Base-by-base conservation (phyloP, 2,113 vertebrate genomes). In the Merops nubicus region DNA sequence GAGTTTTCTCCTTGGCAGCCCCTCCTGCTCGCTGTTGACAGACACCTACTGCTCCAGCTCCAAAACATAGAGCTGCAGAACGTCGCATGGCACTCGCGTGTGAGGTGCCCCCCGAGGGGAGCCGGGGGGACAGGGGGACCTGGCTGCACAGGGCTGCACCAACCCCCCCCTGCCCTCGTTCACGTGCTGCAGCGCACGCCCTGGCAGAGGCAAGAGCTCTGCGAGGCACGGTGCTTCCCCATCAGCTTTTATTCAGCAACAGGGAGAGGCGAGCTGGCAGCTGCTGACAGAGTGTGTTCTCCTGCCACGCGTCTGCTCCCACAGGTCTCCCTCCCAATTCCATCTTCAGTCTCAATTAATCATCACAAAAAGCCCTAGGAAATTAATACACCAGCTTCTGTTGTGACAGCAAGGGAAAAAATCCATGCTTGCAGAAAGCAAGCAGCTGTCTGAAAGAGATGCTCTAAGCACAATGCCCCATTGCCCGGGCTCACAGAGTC, bases 221-320 rank as follows among this genome's bases (percentile, higher is more conserved):
- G 11, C 11, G 28, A 36, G 89, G 69, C 56, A 26, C 68, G 0
- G 0, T 11, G 45, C 91, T 45, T 74, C 57, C 90, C 76, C 48
- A 40, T 65, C 87, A 84, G 89, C 91, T 95, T 91, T 83, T 53
- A 64, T n/a, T 63, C 89, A 53, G 67, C 74, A 63, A 15, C 64
- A 53, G 72, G 82, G 70, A 50, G 75, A 26, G 70, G 50, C 2
- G 1, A 90, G 64, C 29, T 7, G 9, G 57, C 81, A 76, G 91
- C 91, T 93, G 91, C 88, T 74, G 91, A 90, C 88, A 91, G 94
- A 18, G 73, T 83, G 43, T 31, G 75, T 62, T 95, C 85, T 93
- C 93, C 91, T 88, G 90, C 82, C 75, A 83, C 82, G 6, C 74
- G 73, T 15, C 89, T 45, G 81, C 77, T 96, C 87, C 91, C 95